Evolutionary conservation across 2,797 vertebrate species (phyloP).

Genomic region (Melanotaenia trifasciata): DNA sequence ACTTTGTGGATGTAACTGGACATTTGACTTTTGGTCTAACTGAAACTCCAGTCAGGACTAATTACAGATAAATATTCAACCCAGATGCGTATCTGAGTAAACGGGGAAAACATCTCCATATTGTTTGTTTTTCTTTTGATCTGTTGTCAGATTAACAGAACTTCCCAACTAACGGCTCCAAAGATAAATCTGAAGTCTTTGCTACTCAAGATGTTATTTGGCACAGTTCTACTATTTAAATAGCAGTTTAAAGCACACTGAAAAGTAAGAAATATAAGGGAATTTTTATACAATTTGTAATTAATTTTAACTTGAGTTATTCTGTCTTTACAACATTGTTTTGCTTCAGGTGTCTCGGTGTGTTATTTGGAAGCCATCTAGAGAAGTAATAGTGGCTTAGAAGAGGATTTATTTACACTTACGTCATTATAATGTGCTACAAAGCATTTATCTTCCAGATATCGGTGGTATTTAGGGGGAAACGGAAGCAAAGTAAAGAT

Average conservation of each 20-base stretch:
- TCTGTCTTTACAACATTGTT: background rate
- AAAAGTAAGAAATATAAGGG: background rate
- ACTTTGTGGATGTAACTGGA: background rate
- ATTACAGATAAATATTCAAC: background rate
- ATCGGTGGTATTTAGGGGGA: too few species aligned
- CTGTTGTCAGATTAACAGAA: background rate
- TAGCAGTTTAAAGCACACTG: background rate
- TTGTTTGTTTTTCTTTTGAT: accelerated
- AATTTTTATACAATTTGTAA: background rate
- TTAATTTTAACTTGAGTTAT: background rate
- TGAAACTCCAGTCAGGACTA: background rate
- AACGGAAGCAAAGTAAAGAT: too few species aligned
- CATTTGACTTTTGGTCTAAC: background rate
- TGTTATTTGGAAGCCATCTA: background rate
- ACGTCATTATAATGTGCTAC: background rate
- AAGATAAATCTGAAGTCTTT: background rate
- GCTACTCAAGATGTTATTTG: background rate
- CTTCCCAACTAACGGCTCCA: background rate
- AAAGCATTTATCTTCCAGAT: background rate
- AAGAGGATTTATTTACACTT: background rate
- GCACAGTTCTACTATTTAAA: background rate
- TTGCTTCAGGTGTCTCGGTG: background rate
- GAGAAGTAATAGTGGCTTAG: too few species aligned
- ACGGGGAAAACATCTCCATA: background rate
- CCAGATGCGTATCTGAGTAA: background rate